phyloP scores from a whole-genome alignment of 2,888 invertebrate genomes.

The Eucera pruinosa region DNA sequence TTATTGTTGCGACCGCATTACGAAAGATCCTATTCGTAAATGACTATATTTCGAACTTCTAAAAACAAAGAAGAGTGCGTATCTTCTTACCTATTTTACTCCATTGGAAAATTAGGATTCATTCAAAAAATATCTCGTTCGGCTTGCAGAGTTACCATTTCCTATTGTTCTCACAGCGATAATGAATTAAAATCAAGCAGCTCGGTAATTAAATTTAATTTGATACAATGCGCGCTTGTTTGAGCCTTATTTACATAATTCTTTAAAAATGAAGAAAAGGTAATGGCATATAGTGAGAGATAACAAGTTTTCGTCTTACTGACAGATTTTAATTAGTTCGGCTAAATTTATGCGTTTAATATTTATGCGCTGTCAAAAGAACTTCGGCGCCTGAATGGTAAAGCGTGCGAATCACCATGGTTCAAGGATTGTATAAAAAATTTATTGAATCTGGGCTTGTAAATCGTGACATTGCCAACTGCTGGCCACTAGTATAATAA shows the following conservation, averaged over 20 bases:
- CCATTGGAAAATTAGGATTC: not conserved
- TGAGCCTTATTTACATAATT: conserved; percentile 16
- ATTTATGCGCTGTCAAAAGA: not conserved
- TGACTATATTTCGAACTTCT: not conserved
- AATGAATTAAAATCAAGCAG: conserved; percentile 1
- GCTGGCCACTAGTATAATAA: too few relatives aligned
- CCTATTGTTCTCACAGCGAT: conserved; percentile 10
- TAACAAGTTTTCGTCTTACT: not conserved
- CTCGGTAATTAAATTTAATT: conserved; percentile 18
- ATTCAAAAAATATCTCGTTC: not conserved
- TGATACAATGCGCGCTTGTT: not conserved
- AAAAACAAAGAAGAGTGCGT: too few relatives aligned
- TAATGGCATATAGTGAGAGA: not conserved
- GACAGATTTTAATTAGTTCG: conserved; percentile 25
- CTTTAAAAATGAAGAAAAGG: not conserved
- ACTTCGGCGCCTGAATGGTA: not conserved
- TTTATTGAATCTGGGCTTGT: not conserved
- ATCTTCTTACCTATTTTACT: not conserved
- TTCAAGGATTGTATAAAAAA: not conserved
- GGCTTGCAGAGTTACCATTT: not conserved
- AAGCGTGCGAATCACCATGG: not conserved
- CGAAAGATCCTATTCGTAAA: not conserved
- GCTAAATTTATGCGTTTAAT: conserved; percentile 2
- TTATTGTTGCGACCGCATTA: not conserved
- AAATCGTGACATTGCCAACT: not conserved